Conservation (phyloP, 1,140 invertebrate genomes). For the Druon quercuslanigerum region DNA sequence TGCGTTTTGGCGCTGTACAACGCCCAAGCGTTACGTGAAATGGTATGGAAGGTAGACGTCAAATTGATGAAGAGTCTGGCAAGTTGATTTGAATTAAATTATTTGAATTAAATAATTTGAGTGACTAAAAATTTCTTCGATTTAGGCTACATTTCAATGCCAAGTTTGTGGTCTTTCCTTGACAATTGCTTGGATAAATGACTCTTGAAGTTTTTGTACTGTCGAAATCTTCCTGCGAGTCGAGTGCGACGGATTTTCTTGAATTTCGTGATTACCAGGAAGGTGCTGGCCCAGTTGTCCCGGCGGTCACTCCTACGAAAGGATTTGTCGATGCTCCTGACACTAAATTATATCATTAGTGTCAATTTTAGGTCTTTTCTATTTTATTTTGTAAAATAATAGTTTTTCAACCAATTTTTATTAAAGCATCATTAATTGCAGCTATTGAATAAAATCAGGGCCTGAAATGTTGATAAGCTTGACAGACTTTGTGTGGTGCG, state of each 20-base stretch:
- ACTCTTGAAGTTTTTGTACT: slow-evolving; percentile 20
- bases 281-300: slow-evolving; percentile 50
- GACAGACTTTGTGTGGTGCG: no score
- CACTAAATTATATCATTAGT: slow-evolving; percentile 40
- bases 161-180: not conserved
- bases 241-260: slow-evolving; percentile 34
- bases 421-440: slow-evolving; percentile 8
- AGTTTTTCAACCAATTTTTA: slow-evolving; percentile 20
- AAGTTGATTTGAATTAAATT: no score
- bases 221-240: slow-evolving; percentile 30
- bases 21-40: no score
- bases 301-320: slow-evolving; percentile 63
- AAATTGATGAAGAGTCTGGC: no score
- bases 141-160: slow-evolving; percentile 18
- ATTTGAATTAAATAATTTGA: slow-evolving; percentile 2
- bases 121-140: slow-evolving; percentile 15
- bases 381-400: slow-evolving; percentile 34
- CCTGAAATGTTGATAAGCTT: no score
- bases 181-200: not conserved
- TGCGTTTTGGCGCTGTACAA: no score
- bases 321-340: slow-evolving; percentile 67
- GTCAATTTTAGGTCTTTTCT: not conserved
- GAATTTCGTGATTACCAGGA: slow-evolving; percentile 64
- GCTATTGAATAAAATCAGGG: slow-evolving; percentile 31
- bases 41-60: no score